Conservation (phyloP, 2,888 invertebrate species). For the Macaria liturata region DNA sequence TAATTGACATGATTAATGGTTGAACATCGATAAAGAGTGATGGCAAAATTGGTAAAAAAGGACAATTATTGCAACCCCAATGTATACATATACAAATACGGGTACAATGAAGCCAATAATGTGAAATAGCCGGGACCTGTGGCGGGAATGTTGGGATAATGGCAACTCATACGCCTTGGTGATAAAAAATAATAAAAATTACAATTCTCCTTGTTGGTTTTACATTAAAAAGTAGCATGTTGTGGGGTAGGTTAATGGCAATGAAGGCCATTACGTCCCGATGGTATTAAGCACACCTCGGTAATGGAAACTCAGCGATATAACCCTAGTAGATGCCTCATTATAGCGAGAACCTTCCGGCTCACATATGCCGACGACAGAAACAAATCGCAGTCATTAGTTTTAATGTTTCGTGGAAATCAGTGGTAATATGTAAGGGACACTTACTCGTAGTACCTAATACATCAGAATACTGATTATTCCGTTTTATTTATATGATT, state of each 20-base stretch:
- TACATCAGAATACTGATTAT: too few relatives aligned
- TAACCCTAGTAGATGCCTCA: slow-evolving; percentile 19
- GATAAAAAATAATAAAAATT: slow-evolving; percentile 55
- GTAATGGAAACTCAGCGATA: slow-evolving; percentile 68
- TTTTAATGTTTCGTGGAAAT: too few relatives aligned
- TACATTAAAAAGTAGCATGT: slow-evolving; percentile 66
- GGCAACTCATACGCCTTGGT: slow-evolving; percentile 60
- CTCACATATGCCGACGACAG: too few relatives aligned
- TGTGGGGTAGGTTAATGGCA: slow-evolving; percentile 71
- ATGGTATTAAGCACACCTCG: slow-evolving; percentile 69
- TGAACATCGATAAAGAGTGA: slow-evolving; percentile 26
- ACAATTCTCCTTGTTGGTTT: slow-evolving; percentile 68
- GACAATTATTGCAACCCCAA: slow-evolving; percentile 45
- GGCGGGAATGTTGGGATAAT: slow-evolving; percentile 60
- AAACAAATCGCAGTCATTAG: too few relatives aligned
- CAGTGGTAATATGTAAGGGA: too few relatives aligned
- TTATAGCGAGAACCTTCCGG: too few relatives aligned
- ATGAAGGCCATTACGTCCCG: slow-evolving; percentile 67
- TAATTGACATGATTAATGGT: slow-evolving; percentile 25
- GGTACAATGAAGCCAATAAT: slow-evolving; percentile 70
- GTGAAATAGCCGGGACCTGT: slow-evolving; percentile 61
- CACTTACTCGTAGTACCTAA: too few relatives aligned
- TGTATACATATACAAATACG: slow-evolving; percentile 36
- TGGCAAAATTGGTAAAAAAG: slow-evolving; percentile 44
- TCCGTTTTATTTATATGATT: too few relatives aligned